These are phyloP conservation scores for Mobula birostris DNA, from an alignment of 2,113 vertebrate genomes.

Conservation along the genomic window DNA sequence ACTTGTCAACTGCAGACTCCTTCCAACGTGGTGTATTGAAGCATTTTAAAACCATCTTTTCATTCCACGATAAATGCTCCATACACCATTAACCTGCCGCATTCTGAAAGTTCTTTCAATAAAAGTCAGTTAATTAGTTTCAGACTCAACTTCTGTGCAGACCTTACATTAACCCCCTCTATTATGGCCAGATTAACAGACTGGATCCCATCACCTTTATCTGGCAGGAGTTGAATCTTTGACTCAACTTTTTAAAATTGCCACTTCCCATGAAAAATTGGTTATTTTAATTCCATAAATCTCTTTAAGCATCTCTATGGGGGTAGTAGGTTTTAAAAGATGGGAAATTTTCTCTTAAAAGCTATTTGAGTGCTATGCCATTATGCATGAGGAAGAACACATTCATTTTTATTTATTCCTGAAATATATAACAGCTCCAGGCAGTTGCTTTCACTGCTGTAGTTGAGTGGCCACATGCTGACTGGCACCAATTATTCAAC, in stretches of 20 bases:
- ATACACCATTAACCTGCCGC: neutral
- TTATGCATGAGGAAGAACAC: neutral
- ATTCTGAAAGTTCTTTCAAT: neutral
- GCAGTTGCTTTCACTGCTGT: neutral
- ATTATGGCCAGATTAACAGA: neutral
- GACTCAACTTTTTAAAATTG: neutral
- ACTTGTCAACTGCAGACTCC: neutral
- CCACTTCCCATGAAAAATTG: neutral
- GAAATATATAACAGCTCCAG: neutral
- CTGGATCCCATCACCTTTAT: neutral
- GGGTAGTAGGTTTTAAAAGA: neutral
- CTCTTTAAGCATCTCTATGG: neutral
- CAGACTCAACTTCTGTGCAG: neutral
- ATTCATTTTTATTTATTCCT: neutral
- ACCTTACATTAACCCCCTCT: neutral
- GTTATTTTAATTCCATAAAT: neutral
- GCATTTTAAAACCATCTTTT: neutral
- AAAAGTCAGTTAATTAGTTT: neutral
- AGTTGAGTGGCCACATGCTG: neutral
- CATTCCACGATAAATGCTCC: neutral
- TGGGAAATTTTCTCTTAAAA: neutral
- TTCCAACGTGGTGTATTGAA: neutral
- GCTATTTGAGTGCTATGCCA: neutral
- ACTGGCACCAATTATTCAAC: conserved; percentile 1
- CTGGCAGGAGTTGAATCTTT: neutral